Base-by-base conservation (phyloP, 2,888 invertebrate species). In the Drosophila niveifrons region DNA sequence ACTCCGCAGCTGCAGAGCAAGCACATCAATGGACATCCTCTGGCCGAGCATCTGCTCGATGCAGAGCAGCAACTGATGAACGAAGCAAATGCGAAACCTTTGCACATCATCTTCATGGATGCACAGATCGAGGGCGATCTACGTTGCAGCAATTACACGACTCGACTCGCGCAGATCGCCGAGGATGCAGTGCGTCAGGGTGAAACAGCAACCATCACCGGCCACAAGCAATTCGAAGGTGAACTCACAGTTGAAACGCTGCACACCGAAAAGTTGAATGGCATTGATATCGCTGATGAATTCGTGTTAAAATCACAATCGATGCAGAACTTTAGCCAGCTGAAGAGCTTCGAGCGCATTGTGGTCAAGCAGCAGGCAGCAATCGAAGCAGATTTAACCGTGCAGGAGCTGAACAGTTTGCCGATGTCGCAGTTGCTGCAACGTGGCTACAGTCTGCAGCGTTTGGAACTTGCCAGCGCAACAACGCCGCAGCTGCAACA, bases 101-200 rank as follows among this genome's bases (percentile, higher is more conserved):
- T 78, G 2, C 70, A 77, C 9, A 34, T 84, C 0, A 83, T 92
- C 3, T 90, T 91, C 48, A 88, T 91, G 82, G 82, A 80, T 46
- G 90, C 80, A 9, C 63, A 66, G 2, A 66, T 91, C 0, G 61
- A 76, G 44, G 91, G 90, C 0, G 70, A 83, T 55, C 29, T 91
- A 0, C 34, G 73, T 3, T 85, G 80, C 6, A 47, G 53, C 4
- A 71, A 79, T 10, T 84, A 81, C 36, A 82, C 75, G 13, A 85
- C 91, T 0, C 88, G 80, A 3, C 58, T 91, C 47, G 73, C 81
- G 0, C 65, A 88, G 8, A 63, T 91, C 1, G 58, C 86, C 4
- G 51, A 47, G 17, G 82, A 89, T 36, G 82, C 84, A 15, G 81
- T 91, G 62, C 87, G 75, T 43, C 77, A 55, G 1, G 90, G 90